Evolutionary conservation across 2,888 invertebrate genomes (phyloP).

Genomic region (Argyresthia goedartella): DNA sequence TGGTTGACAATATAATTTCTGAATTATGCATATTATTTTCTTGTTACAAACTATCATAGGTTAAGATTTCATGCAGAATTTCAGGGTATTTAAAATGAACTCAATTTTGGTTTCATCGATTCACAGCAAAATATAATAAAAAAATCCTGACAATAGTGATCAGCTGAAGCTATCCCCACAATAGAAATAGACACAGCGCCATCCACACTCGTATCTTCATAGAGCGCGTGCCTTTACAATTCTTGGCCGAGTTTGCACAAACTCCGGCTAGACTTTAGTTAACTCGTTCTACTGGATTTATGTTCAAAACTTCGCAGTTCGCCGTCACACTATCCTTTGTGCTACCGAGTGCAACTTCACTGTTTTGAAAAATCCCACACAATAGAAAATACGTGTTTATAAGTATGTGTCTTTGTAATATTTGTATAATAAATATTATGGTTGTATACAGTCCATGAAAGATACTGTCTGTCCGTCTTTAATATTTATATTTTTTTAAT

Average conservation of each 20-base stretch:
- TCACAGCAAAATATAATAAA: background rate
- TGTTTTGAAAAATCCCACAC: conserved; percentile 4
- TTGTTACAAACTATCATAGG: too few species aligned
- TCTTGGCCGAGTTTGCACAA: conserved; percentile 47
- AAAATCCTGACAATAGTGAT: background rate
- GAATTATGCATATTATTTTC: too few species aligned
- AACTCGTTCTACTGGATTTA: conserved; percentile 52
- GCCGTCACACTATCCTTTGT: conserved; percentile 22
- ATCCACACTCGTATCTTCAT: background rate
- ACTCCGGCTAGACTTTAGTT: conserved; percentile 38
- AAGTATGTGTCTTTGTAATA: background rate
- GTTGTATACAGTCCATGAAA: too few species aligned
- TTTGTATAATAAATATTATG: background rate
- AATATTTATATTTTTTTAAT: too few species aligned
- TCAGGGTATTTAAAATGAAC: too few species aligned
- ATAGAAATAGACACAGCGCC: too few species aligned
- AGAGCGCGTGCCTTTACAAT: conserved; percentile 21
- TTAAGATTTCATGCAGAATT: too few species aligned
- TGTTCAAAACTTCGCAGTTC: conserved; percentile 19
- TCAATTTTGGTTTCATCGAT: background rate
- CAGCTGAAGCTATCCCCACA: too few species aligned
- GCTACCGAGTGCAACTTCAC: conserved; percentile 31
- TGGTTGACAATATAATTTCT: too few species aligned
- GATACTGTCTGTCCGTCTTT: too few species aligned
- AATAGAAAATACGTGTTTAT: background rate